A percentile compares a stretch with the other conserved stretches of the same genome.
Evolutionary conservation across 2,888 invertebrate species (phyloP).

Genomic region (Torymus texanus): DNA sequence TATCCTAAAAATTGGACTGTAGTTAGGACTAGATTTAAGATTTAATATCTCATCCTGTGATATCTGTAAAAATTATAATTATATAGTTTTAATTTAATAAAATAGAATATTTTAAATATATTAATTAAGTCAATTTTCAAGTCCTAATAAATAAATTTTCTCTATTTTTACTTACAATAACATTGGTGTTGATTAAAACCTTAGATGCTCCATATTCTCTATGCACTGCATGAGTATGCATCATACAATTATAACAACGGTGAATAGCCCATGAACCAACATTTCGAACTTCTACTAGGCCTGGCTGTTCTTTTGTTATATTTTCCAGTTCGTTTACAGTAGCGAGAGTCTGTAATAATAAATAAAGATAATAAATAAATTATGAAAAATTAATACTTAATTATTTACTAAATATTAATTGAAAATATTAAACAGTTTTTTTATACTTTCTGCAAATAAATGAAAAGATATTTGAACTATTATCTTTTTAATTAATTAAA

Average conservation of each 20-base stretch:
- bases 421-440: no score
- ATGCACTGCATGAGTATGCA: conserved; percentile 80
- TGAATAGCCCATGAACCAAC: conserved; percentile 80
- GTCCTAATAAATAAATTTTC: no score
- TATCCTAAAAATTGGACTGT: conserved; percentile 84
- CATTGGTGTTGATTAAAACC: conserved; percentile 78
- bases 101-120: conserved; percentile 51
- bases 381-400: conserved; percentile 12
- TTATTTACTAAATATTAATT: background rate
- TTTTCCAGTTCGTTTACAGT: conserved; percentile 76
- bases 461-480: no score
- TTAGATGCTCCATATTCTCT: conserved; percentile 77
- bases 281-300: conserved; percentile 77
- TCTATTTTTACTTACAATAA: conserved; percentile 77
- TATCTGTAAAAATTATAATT: conserved; percentile 73
- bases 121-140: background rate
- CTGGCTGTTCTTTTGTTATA: conserved; percentile 78
- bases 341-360: conserved; percentile 77
- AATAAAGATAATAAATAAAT: no score
- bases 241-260: conserved; percentile 81
- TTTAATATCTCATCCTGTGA: conserved; percentile 79
- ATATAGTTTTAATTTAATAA: conserved; percentile 54
- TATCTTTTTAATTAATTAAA: no score
- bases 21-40: conserved; percentile 80
- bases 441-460: no score